Percentiles rank a stretch among this genome's conserved stretches.
Conservation (phyloP, 2,113 vertebrate species). For the Anhinga anhinga region DNA sequence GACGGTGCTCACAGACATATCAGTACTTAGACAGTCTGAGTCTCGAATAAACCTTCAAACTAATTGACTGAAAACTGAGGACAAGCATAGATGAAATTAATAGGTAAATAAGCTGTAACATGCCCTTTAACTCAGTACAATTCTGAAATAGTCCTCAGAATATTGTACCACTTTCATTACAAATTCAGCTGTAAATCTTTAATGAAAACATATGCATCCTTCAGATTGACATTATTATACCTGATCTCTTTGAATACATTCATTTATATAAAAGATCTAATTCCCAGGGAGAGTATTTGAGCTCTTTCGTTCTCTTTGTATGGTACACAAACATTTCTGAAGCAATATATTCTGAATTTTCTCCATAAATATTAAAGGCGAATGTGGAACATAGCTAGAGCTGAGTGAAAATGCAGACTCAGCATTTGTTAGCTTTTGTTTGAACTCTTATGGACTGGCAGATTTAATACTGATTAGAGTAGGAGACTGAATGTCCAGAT, state of each 20-base stretch:
- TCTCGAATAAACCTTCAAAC: not conserved
- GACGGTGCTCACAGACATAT: not conserved
- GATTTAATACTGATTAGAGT: not conserved
- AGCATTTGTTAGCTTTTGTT: not conserved
- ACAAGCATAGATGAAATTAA: not conserved
- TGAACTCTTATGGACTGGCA: not conserved
- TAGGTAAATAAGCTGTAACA: not conserved
- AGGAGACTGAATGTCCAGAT: not conserved
- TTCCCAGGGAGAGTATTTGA: not conserved
- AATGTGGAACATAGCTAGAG: not conserved
- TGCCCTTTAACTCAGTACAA: not conserved
- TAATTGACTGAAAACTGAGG: not conserved
- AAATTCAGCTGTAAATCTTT: conserved; percentile 28
- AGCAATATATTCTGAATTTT: conserved; percentile 17
- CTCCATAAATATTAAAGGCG: conserved; percentile 2
- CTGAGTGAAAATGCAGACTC: not conserved
- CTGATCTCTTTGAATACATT: not conserved
- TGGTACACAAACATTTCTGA: not conserved
- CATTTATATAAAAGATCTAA: not conserved
- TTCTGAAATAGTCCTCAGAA: not conserved
- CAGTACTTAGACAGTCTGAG: not conserved
- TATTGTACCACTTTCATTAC: not conserved
- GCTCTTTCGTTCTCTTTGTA: not conserved
- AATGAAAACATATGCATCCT: conserved; percentile 3
- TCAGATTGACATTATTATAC: not conserved